These are phyloP conservation scores for Drosophila santomea DNA, from an alignment of 1,140 invertebrate genomes.

Conservation along the genomic window DNA sequence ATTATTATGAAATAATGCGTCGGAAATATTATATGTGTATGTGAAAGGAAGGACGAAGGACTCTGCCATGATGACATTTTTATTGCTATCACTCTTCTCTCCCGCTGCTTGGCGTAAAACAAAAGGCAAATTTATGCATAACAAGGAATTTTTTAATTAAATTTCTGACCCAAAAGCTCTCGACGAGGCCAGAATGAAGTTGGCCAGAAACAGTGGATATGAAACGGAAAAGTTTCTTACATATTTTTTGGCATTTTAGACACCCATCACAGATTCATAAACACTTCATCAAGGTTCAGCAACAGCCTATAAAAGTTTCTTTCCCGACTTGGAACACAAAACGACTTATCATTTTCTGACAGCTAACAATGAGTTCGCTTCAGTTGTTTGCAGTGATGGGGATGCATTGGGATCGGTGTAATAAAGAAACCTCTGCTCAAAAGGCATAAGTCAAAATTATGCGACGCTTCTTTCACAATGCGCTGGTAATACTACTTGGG, in stretches of 20 bases:
- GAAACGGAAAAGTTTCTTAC: slow-evolving; percentile 2
- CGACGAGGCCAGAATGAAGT: slow-evolving; percentile 3
- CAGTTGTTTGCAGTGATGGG: slow-evolving; percentile 9
- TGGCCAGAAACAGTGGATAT: slow-evolving; percentile 9
- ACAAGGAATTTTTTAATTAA: slow-evolving; percentile 81
- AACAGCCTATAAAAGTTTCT: slow-evolving; percentile 27
- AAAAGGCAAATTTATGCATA: slow-evolving; percentile 80
- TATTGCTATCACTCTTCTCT: slow-evolving; percentile 53
- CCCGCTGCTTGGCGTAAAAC: slow-evolving; percentile 40
- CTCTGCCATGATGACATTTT: slow-evolving; percentile 72
- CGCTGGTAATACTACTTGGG: slow-evolving; percentile 15
- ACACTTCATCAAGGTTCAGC: slow-evolving; percentile 60
- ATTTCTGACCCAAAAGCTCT: slow-evolving; percentile 72
- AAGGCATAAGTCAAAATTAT: slow-evolving; percentile 73
- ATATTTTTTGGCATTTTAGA: slow-evolving; percentile 18
- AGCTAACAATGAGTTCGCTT: slow-evolving; percentile 63
- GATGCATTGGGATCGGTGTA: slow-evolving; percentile 42
- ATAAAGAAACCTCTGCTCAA: slow-evolving; percentile 61
- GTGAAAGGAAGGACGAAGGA: slow-evolving; percentile 47
- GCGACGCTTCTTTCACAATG: slow-evolving; percentile 42
- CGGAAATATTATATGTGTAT: slow-evolving; percentile 45
- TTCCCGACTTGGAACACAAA: slow-evolving; percentile 42
- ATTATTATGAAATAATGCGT: slow-evolving; percentile 61
- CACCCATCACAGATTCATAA: slow-evolving; percentile 43
- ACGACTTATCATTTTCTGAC: slow-evolving; percentile 76